Evolutionary conservation across 2,113 vertebrate genomes (phyloP), one percentile per base, ranked within the genome.

Genomic region (Chaetodon auriga): DNA sequence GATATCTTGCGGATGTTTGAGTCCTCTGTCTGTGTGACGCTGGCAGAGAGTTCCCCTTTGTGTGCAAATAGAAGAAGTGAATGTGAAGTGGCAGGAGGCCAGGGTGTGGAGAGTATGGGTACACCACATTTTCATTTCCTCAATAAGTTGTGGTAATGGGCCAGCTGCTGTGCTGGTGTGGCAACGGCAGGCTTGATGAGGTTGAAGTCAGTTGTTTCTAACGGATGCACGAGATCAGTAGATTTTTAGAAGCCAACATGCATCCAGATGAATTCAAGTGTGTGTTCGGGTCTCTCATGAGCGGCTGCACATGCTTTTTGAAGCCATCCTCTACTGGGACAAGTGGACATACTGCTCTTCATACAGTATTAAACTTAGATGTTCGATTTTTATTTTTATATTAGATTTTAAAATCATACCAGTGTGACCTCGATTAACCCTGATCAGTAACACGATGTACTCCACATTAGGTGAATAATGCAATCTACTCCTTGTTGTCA

Each of bases 101-200:
- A 85, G 87, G 78, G 80, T 68, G 91, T 82, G 88, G 82, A 90
- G 79, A 82, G 74, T 75, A 89, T 89, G 78, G 86, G 75, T 87
- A 15, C 64, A 76, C 75, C 87, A 6, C 83, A 85, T 94, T 93
- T 93, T 94, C 92, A 89, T 92, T 94, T 94, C 94, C 94, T 89
- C 82, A 87, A 36, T 83, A 41, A 46, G 64, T 75, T 78, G 89
- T 48, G 18, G 85, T 76, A 58, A 82, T 25, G 60, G 55, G 64
- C 38, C 77, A 74, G 71, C 75, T 80, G 84, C 5, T 68, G 81
- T 62, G 46, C 14, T 19, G 1, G 41, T 87, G 88, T 85, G 80
- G 84, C 86, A 90, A 90, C 79, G 15, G 51, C 21, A 60, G 21
- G 57, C 41, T 68, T 35, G 25, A 49, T 61, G 77, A 82, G 58